Percentiles rank a stretch among this genome's conserved stretches.
Conservation (phyloP, 1,140 invertebrate genomes). For the Lepidurus apus region DNA sequence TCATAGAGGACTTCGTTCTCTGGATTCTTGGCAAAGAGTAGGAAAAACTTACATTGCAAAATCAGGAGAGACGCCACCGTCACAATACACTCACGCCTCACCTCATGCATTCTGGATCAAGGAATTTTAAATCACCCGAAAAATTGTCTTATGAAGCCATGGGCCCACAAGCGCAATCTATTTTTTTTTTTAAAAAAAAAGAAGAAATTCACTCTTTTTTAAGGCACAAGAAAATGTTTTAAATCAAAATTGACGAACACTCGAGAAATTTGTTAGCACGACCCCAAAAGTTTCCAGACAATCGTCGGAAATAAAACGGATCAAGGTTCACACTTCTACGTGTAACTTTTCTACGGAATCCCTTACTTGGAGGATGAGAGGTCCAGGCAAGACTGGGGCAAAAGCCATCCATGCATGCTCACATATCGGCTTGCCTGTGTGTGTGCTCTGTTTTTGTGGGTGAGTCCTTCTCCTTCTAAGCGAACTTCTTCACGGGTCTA, state of each 20-base stretch:
- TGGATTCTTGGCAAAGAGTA: not conserved
- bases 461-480: not conserved
- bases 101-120: not conserved
- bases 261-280: too few species aligned
- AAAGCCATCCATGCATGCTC: conserved; percentile 15
- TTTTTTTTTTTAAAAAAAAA: too few species aligned
- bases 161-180: too few species aligned
- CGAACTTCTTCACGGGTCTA: not conserved
- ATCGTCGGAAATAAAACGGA: too few species aligned
- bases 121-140: not conserved
- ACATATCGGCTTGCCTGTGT: not conserved
- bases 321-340: too few species aligned
- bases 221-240: too few species aligned
- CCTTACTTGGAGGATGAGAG: not conserved
- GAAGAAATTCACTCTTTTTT: too few species aligned
- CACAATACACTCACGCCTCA: conserved; percentile 7
- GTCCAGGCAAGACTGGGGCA: conserved; percentile 11
- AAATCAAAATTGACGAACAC: too few species aligned
- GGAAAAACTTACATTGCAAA: conserved; percentile 1
- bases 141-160: too few species aligned
- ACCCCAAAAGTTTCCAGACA: too few species aligned
- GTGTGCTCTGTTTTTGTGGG: not conserved
- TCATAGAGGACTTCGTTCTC: not conserved
- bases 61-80: not conserved
- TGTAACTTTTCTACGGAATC: not conserved